Percentiles rank a stretch among this genome's conserved stretches.
Conservation (phyloP, 2,888 invertebrate genomes). For the Ametastegia equiseti region DNA sequence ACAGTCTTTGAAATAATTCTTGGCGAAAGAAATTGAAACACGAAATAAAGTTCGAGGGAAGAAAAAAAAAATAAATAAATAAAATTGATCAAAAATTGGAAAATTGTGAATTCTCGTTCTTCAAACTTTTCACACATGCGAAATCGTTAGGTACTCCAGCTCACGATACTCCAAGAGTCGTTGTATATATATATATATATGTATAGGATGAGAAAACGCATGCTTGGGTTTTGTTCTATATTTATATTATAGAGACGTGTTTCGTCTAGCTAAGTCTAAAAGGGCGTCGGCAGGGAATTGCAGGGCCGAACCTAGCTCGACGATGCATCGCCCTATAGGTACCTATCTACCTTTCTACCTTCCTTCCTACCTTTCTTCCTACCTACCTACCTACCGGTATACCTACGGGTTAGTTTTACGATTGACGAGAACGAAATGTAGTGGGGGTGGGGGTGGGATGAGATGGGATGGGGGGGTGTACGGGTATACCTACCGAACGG, state of each 20-base stretch:
- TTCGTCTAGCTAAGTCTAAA: neutral
- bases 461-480: conserved; percentile 53
- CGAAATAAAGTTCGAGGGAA: too few species aligned
- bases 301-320: conserved; percentile 21
- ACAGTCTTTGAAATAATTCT: too few species aligned
- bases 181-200: too few species aligned
- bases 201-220: too few species aligned
- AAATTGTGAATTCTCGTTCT: too few species aligned
- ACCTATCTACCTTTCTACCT: neutral
- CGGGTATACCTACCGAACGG: conserved; percentile 51
- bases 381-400: conserved; percentile 50
- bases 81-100: too few species aligned
- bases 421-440: conserved; percentile 60
- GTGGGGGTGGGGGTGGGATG: conserved; percentile 53
- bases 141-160: too few species aligned
- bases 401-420: conserved; percentile 65
- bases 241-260: neutral
- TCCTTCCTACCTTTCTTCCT: neutral
- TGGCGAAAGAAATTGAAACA: too few species aligned
- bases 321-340: neutral
- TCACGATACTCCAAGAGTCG: too few species aligned
- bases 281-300: conserved; percentile 26
- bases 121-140: too few species aligned
- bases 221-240: too few species aligned
- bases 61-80: too few species aligned